Percentiles rank a stretch among this genome's conserved stretches.
phyloP scores from a whole-genome alignment of 2,113 vertebrate genomes.

The Lagenorhynchus albirostris region DNA sequence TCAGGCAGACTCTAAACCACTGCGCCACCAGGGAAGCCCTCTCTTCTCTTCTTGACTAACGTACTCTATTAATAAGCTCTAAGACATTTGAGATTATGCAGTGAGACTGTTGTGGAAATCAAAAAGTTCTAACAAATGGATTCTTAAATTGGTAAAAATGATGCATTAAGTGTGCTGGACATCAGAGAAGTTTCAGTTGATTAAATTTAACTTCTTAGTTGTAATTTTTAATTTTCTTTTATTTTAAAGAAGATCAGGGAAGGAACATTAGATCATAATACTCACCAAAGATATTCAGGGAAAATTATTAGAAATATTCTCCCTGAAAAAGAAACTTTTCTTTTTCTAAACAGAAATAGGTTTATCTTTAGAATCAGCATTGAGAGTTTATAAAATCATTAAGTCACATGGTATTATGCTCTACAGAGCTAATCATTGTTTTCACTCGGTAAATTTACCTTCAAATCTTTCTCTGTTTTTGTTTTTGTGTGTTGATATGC shows the following conservation, averaged over 20 bases:
- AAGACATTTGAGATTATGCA: conserved; percentile 27
- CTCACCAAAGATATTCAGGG: neutral
- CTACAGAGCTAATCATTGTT: neutral
- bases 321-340: neutral
- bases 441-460: neutral
- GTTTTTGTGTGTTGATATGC: neutral
- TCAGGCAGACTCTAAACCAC: too few relatives aligned
- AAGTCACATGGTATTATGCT: neutral
- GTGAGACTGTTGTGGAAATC: neutral
- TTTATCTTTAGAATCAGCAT: conserved; percentile 16
- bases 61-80: neutral
- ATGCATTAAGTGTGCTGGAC: neutral
- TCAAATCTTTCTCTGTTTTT: neutral
- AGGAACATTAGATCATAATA: neutral
- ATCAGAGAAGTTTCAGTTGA: neutral
- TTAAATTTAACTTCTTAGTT: conserved; percentile 30
- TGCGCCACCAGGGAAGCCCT: neutral
- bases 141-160: conserved; percentile 16
- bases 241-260: neutral
- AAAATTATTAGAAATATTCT: conserved; percentile 26
- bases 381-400: conserved; percentile 11
- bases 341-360: conserved; percentile 24
- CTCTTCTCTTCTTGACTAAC: conserved; percentile 15
- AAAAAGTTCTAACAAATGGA: neutral
- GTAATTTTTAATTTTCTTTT: neutral